A percentile compares a stretch with the other conserved stretches of the same genome.
Conservation (phyloP, 2,113 vertebrate genomes). For the Megaceryle maxima region DNA sequence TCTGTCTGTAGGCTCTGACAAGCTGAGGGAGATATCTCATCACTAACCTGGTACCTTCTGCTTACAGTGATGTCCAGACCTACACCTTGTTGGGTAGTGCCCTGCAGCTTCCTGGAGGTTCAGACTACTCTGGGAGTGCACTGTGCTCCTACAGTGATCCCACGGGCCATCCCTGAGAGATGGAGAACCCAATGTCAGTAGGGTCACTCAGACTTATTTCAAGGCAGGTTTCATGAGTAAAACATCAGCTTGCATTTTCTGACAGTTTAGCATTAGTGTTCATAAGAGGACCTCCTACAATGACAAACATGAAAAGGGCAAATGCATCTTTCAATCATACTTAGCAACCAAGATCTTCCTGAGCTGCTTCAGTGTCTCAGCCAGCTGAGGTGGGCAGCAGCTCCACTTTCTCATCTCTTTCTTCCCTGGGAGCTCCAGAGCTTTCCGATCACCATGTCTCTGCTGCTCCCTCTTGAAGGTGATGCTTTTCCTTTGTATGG, state of each 20-base stretch:
- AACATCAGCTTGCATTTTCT: not conserved
- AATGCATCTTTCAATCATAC: not conserved
- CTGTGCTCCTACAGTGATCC: not conserved
- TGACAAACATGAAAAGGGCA: not conserved
- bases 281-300: not conserved
- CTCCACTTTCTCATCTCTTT: not conserved
- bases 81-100: not conserved
- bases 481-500: not conserved
- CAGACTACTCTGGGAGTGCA: not conserved
- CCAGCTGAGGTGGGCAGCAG: not conserved
- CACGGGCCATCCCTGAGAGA: accelerated
- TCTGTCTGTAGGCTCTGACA: not conserved
- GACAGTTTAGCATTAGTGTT: not conserved
- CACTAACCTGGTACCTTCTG: not conserved
- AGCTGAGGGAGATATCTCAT: not conserved
- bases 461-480: not conserved
- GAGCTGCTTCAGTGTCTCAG: not conserved
- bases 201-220: not conserved
- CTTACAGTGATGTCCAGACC: not conserved
- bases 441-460: not conserved
- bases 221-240: too few relatives aligned
- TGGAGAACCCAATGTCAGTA: not conserved
- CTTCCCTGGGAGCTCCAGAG: not conserved
- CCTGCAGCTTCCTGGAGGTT: not conserved
- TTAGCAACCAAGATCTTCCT: not conserved